Evolutionary conservation across 2,888 invertebrate species (phyloP).

Genomic region (Folsomia manolachei): DNA sequence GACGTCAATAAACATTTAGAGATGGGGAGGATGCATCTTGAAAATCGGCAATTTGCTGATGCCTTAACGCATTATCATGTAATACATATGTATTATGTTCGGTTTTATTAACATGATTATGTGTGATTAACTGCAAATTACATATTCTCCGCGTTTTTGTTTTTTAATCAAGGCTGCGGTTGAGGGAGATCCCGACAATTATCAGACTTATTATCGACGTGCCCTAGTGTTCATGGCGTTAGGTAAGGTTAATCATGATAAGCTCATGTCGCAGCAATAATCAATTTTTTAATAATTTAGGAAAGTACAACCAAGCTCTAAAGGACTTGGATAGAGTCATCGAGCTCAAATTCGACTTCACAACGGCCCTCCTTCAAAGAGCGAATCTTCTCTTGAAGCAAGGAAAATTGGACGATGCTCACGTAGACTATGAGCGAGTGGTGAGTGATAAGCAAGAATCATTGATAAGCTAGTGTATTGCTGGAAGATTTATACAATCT

Average conservation of each 20-base stretch:
- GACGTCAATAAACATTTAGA: conserved; percentile 93
- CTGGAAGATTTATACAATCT: conserved; percentile 9
- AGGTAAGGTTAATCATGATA: too few relatives aligned
- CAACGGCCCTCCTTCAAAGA: conserved; percentile 71
- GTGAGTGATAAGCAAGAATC: conserved; percentile 57
- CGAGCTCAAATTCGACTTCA: conserved; percentile 91
- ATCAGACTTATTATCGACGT: conserved; percentile 90
- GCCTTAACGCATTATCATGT: conserved; percentile 96
- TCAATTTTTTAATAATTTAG: too few relatives aligned
- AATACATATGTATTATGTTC: too few relatives aligned
- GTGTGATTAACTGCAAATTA: too few relatives aligned
- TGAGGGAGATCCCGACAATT: conserved; percentile 93
- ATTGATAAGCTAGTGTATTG: conserved; percentile 1
- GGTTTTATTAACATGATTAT: too few relatives aligned
- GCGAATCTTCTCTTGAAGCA: conserved; percentile 87
- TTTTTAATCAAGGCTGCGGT: too few relatives aligned
- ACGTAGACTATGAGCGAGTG: conserved; percentile 76
- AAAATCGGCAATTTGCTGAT: conserved; percentile 89
- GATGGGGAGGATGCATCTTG: conserved; percentile 85
- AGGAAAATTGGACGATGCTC: conserved; percentile 77
- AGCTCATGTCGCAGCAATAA: too few relatives aligned
- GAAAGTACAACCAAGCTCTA: conserved; percentile 91
- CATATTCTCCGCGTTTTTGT: too few relatives aligned
- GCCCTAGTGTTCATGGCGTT: conserved; percentile 94
- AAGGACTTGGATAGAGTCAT: conserved; percentile 90